phyloP scores from a whole-genome alignment of 2,113 vertebrate genomes.

The Ageneiosus marmoratus region DNA sequence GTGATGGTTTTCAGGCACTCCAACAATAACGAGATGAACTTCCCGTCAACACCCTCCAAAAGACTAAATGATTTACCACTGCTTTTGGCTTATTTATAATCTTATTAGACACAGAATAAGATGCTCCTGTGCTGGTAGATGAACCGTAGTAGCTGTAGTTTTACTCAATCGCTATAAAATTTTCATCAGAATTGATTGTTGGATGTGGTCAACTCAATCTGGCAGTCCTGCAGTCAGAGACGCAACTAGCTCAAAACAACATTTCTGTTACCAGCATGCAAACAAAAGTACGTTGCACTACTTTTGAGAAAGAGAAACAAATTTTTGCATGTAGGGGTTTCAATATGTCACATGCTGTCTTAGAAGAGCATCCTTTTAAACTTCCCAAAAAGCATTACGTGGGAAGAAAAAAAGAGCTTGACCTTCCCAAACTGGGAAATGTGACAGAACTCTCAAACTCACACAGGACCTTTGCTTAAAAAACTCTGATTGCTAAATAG shows the following conservation, averaged over 20 bases:
- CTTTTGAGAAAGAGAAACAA: not conserved
- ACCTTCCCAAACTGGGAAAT: not conserved
- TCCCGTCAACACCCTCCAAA: not conserved
- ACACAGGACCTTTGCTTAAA: not conserved
- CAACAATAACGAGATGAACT: constrained; percentile 25
- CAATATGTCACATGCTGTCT: not conserved
- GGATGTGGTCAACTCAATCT: not conserved
- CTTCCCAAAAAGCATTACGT: not conserved
- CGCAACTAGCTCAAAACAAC: not conserved
- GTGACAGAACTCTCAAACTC: not conserved
- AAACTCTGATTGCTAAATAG: not conserved
- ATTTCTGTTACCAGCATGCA: not conserved
- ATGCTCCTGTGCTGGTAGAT: not conserved
- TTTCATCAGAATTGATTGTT: not conserved
- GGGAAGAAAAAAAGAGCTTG: not conserved
- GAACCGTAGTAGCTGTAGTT: not conserved
- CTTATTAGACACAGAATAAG: not conserved
- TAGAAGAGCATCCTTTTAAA: not conserved
- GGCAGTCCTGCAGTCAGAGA: not conserved
- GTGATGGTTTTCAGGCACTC: constrained; percentile 42
- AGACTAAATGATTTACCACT: not conserved
- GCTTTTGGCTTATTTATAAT: not conserved
- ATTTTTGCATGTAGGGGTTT: not conserved
- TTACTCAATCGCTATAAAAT: not conserved
- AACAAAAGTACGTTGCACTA: not conserved